phyloP scores from a whole-genome alignment of 2,113 vertebrate species.

The Corythornis vintsioides region DNA sequence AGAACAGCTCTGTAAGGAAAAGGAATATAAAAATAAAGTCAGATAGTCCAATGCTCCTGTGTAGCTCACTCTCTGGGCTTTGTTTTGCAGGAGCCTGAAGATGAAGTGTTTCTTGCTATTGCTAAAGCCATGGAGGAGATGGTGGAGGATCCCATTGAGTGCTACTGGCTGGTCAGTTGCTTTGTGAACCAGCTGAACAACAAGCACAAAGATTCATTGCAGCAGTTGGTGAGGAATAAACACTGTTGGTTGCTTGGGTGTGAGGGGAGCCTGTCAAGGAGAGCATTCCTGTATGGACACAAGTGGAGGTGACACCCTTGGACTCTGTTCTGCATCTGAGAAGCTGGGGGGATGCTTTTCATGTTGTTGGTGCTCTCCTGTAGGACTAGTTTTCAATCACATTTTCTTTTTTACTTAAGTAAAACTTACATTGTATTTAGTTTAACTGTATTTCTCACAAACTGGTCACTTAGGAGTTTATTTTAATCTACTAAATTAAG shows the following conservation, averaged over 20 bases:
- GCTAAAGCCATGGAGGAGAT: constrained; percentile 93
- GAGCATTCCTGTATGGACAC: neutral
- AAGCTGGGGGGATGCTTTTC: neutral
- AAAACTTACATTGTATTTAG: neutral
- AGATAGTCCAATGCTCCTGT: neutral
- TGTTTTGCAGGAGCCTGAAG: constrained; percentile 83
- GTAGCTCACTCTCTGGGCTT: neutral
- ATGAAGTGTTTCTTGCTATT: constrained; percentile 90
- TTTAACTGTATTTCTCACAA: neutral
- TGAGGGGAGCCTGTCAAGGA: neutral
- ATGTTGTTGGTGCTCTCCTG: neutral
- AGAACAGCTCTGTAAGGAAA: neutral
- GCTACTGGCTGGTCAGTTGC: constrained; percentile 92
- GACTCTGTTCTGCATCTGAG: neutral
- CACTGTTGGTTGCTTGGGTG: fast-evolving
- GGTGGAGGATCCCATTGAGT: constrained; percentile 88
- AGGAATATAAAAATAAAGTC: neutral
- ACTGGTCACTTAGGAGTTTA: neutral
- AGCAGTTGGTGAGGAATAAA: constrained; percentile 83
- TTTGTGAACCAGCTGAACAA: constrained; percentile 90
- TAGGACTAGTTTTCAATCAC: neutral
- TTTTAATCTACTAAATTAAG: neutral
- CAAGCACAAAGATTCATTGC: constrained; percentile 91
- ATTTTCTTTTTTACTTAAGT: neutral
- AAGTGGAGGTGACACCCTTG: neutral